phyloP scores from a whole-genome alignment of 2,113 vertebrate genomes.

The Paraplagusia blochii region DNA sequence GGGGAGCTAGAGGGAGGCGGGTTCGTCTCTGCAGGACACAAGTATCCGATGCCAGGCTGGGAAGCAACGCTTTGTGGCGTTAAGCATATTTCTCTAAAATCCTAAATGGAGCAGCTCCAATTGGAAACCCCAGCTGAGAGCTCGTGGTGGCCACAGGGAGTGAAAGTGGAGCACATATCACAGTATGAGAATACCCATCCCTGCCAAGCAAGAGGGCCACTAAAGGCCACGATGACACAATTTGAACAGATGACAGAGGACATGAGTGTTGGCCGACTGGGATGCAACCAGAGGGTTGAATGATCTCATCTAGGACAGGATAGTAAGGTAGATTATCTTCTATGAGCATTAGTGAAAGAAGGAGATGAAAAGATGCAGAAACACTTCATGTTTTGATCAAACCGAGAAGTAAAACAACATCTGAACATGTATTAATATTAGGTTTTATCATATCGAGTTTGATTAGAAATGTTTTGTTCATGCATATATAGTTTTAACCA shows the following conservation, averaged over 20 bases:
- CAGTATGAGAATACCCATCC: constrained; percentile 45
- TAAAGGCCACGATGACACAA: constrained; percentile 56
- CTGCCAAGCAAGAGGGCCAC: constrained; percentile 53
- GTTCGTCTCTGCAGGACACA: constrained; percentile 51
- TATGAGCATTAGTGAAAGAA: constrained; percentile 3
- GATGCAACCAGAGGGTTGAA: constrained; percentile 43
- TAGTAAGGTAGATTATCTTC: constrained; percentile 8
- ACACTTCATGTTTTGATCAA: not conserved
- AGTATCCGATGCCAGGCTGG: constrained; percentile 32
- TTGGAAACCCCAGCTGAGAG: constrained; percentile 47
- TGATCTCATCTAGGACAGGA: constrained; percentile 59
- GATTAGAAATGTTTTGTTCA: too few species aligned
- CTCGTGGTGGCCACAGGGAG: constrained; percentile 51
- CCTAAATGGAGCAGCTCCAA: constrained; percentile 53
- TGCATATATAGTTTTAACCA: too few species aligned
- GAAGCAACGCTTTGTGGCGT: constrained; percentile 44
- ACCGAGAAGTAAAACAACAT: too few species aligned
- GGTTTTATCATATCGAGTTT: too few species aligned
- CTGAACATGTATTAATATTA: too few species aligned
- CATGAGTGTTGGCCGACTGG: constrained; percentile 56
- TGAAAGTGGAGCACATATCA: constrained; percentile 28
- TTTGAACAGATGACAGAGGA: constrained; percentile 65
- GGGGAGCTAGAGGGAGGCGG: constrained; percentile 41
- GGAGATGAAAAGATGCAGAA: not conserved
- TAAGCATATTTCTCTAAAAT: constrained; percentile 49